These are phyloP conservation scores for Lampropteryx suffumata DNA, from an alignment of 2,888 invertebrate species.

Conservation along the genomic window DNA sequence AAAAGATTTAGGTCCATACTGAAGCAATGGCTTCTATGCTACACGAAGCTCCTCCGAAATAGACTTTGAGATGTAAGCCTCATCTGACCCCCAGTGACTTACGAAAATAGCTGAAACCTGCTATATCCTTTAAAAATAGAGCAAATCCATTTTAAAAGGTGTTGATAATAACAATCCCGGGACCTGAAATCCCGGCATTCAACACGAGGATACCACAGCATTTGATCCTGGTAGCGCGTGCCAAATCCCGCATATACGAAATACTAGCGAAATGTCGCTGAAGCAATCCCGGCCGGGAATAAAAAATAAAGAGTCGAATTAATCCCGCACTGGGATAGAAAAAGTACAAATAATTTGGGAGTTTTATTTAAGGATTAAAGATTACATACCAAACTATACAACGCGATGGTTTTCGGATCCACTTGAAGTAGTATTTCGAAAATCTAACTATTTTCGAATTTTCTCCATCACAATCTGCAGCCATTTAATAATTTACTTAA, in stretches of 20 bases:
- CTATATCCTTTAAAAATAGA: constrained; percentile 39
- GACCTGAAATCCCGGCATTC: constrained; percentile 37
- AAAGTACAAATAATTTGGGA: too few relatives aligned
- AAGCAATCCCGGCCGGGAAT: constrained; percentile 28
- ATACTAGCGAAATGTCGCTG: constrained; percentile 38
- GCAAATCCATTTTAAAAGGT: constrained; percentile 34
- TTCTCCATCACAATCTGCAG: too few relatives aligned
- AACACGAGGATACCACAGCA: constrained; percentile 41
- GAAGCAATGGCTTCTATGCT: too few relatives aligned
- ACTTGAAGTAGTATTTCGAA: too few relatives aligned
- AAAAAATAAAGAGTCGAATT: neutral
- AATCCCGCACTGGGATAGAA: neutral
- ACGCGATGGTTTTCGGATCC: too few relatives aligned
- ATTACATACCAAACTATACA: too few relatives aligned
- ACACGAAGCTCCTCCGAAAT: too few relatives aligned
- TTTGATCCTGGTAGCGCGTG: constrained; percentile 45
- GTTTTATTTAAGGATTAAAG: too few relatives aligned
- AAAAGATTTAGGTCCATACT: too few relatives aligned
- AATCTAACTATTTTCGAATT: too few relatives aligned
- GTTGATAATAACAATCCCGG: constrained; percentile 40
- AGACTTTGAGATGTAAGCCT: too few relatives aligned
- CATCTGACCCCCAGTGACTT: neutral
- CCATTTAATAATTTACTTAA: constrained; percentile 7
- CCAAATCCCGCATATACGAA: constrained; percentile 36
- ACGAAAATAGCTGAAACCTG: constrained; percentile 8